A percentile compares a stretch with the other conserved stretches of the same genome.
Conservation (phyloP, 2,797 vertebrate species). For the Sitta carolinensis region DNA sequence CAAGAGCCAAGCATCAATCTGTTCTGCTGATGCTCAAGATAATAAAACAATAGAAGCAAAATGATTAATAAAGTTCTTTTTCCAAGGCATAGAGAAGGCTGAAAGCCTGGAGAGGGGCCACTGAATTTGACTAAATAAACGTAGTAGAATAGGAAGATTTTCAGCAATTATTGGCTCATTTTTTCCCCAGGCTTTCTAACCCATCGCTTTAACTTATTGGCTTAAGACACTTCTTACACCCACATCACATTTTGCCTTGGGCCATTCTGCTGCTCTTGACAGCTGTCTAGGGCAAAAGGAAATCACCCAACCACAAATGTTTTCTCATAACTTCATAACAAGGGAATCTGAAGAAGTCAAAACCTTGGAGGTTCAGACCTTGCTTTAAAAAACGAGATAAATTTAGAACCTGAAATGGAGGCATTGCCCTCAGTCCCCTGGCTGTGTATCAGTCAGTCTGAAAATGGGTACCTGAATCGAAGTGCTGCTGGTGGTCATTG, state of each 20-base stretch:
- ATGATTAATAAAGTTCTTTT: not conserved
- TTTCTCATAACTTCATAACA: conserved; percentile 44
- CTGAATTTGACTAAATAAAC: conserved; percentile 30
- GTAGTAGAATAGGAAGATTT: conserved; percentile 29
- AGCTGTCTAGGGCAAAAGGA: conserved; percentile 64
- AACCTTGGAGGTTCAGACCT: conserved; percentile 22
- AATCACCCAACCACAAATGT: conserved; percentile 19
- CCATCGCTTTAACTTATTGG: not conserved
- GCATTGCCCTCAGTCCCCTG: not conserved
- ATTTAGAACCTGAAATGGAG: not conserved
- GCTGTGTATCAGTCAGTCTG: not conserved
- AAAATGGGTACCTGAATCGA: not conserved
- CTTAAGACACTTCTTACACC: conserved; percentile 31
- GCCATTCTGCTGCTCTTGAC: conserved; percentile 49
- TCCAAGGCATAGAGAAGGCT: not conserved
- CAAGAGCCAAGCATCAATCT: not conserved
- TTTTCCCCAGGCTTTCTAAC: conserved; percentile 29
- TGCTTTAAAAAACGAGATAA: not conserved
- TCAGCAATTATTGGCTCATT: conserved; percentile 34
- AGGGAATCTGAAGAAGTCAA: conserved; percentile 38
- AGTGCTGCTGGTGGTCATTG: not conserved
- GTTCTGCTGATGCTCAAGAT: not conserved
- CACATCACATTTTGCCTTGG: conserved; percentile 44
- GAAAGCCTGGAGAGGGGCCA: conserved; percentile 16
- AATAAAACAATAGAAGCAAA: conserved; percentile 37